phyloP scores from a whole-genome alignment of 53 echinoderm and acorn worm species.

The Echinarachnius parma region DNA sequence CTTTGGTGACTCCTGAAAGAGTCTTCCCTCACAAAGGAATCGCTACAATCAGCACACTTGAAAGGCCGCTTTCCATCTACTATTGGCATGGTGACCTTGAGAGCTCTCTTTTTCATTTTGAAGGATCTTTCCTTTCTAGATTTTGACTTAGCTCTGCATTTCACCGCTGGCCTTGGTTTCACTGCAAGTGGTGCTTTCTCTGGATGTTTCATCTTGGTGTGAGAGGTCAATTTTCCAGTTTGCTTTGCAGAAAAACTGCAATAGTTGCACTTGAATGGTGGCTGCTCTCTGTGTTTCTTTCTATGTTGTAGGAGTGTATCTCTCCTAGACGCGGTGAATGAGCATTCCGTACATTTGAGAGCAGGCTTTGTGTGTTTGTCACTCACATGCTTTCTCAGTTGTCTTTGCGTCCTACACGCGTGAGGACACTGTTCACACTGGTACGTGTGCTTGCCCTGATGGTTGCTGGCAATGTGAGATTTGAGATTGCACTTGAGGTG shows the following conservation, averaged over 20 bases:
- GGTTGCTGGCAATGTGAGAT: slow-evolving; percentile 62
- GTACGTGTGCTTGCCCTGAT: slow-evolving; percentile 39
- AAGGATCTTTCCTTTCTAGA: too few species aligned
- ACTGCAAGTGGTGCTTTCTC: slow-evolving; percentile 8
- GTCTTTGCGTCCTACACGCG: slow-evolving; percentile 56
- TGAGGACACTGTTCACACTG: slow-evolving; percentile 55
- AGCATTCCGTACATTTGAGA: slow-evolving; percentile 57
- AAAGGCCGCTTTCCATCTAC: slow-evolving; percentile 60
- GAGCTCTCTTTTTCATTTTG: not conserved
- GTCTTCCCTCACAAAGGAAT: slow-evolving; percentile 68
- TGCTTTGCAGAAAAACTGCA: slow-evolving; percentile 58
- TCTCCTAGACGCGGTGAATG: slow-evolving; percentile 24
- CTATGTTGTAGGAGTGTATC: slow-evolving; percentile 39
- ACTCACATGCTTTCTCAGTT: slow-evolving; percentile 45
- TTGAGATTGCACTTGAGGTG: slow-evolving; percentile 75
- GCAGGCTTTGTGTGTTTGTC: slow-evolving; percentile 40
- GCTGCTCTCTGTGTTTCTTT: slow-evolving; percentile 36
- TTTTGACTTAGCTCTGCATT: too few species aligned
- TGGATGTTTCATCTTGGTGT: slow-evolving; percentile 59
- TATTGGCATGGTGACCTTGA: not conserved
- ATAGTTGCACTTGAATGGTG: slow-evolving; percentile 44
- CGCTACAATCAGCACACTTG: slow-evolving; percentile 54
- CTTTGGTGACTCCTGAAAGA: slow-evolving; percentile 63
- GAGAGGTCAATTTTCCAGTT: slow-evolving; percentile 22
- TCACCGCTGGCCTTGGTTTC: too few species aligned